phyloP scores from a whole-genome alignment of 2,113 vertebrate genomes.

The Accipiter virgatus region DNA sequence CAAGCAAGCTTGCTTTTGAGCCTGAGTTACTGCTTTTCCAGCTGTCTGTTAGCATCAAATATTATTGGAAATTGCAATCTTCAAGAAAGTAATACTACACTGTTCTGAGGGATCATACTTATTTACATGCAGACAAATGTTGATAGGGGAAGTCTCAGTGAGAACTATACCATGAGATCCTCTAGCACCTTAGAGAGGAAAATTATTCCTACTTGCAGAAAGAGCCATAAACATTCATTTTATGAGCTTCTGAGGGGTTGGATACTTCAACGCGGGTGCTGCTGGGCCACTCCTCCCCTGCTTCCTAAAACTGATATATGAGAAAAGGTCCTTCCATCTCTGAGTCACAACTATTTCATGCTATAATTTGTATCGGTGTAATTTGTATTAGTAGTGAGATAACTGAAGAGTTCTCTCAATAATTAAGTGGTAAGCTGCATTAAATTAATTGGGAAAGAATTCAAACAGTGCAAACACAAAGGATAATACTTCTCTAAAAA shows the following conservation, averaged over 20 bases:
- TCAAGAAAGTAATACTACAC: not conserved
- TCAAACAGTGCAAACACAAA: not conserved
- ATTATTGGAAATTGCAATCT: not conserved
- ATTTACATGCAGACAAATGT: not conserved
- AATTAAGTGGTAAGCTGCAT: not conserved
- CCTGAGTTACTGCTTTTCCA: not conserved
- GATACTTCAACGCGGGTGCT: not conserved
- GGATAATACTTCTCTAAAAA: not conserved
- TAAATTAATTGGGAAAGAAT: not conserved
- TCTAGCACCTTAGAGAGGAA: not conserved
- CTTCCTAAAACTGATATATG: not conserved
- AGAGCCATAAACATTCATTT: not conserved
- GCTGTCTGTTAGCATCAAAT: not conserved
- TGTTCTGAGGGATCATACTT: not conserved
- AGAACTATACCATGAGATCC: not conserved
- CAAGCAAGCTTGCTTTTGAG: not conserved
- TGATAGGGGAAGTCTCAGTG: not conserved
- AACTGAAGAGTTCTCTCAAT: not conserved
- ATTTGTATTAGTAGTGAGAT: not conserved
- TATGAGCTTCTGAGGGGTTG: not conserved
- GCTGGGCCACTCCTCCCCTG: not conserved
- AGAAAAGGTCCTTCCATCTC: not conserved
- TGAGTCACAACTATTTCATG: not conserved
- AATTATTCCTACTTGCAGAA: not conserved
- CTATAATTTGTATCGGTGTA: not conserved